Evolutionary conservation across 2,888 invertebrate genomes (phyloP), one percentile per base, ranked within the genome.

Genomic region (Dynastes hyllus): DNA sequence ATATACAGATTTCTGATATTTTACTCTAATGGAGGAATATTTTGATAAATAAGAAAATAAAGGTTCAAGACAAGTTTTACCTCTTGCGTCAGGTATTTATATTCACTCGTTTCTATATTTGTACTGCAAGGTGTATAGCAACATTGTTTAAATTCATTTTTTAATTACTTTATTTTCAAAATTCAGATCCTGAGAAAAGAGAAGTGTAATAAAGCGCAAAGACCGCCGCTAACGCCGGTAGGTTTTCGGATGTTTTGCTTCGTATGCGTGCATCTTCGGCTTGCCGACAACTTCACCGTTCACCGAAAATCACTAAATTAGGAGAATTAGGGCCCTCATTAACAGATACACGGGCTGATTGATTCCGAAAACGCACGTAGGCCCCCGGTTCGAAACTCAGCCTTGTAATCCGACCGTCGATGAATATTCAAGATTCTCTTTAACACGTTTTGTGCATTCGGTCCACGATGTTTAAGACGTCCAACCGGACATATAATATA

Each of bases 271-370:
- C 71, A 73, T 65, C 78, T 65, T 51, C 71, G 66, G 37, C 70
- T 63, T 27, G 67, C 51, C 78, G 78, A 51, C 69, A 51, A 69
- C 73, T 61, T 75, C 61, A 75, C 73, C 73, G 73, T 75, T 75
- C 61, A 75, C 73, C 73, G 73, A 75, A 75, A 75, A 87, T 86
- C 84, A 85, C 86, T 86, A 86, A 88, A 88, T 88, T 88, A 88
- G 87, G 85, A 84, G 87, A 88, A 87, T 87, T 87, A 86, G 87
- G 84, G 83, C 85, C 85, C 88, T 88, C 88, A 88, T 88, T 89
- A 88, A 87, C 86, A 85, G 88, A 88, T 88, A 88, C 88, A 88
- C 83, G 80, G 80, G 78, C 82, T 82, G 86, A 86, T 86, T 86
- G 85, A 82, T 82, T 78, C 82, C 77, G 73, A 75, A 71, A 70